A percentile compares a stretch with the other conserved stretches of the same genome.
These are phyloP conservation scores for Lasaia peninsularis DNA, from an alignment of 1,140 invertebrate species.

Conservation along the genomic window DNA sequence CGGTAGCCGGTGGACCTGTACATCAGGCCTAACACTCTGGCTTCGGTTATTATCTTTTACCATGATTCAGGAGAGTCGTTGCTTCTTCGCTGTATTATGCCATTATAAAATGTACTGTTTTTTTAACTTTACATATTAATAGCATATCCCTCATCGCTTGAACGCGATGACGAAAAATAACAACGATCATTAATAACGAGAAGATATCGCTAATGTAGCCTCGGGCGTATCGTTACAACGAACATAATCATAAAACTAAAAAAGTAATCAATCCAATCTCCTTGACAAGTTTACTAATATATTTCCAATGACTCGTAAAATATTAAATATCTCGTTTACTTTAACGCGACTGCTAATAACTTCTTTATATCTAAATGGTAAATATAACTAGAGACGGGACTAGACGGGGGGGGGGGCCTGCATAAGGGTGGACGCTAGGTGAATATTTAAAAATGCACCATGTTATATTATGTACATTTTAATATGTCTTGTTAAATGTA, in stretches of 20 bases:
- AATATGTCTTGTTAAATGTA: too few relatives aligned
- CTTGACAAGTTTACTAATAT: constrained; percentile 67
- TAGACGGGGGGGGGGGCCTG: too few relatives aligned
- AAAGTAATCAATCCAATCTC: constrained; percentile 74
- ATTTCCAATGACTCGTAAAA: constrained; percentile 72
- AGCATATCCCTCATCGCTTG: constrained; percentile 16
- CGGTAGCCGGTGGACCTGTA: too few relatives aligned
- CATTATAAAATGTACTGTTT: too few relatives aligned
- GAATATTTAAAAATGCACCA: too few relatives aligned
- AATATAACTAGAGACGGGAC: too few relatives aligned
- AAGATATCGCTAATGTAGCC: constrained; percentile 43
- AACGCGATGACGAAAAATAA: constrained; percentile 43
- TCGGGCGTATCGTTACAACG: constrained; percentile 44
- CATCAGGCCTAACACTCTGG: too few relatives aligned
- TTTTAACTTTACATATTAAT: constrained; percentile 21
- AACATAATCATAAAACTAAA: constrained; percentile 69
- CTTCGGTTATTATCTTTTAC: too few relatives aligned
- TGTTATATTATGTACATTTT: too few relatives aligned
- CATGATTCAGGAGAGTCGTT: too few relatives aligned
- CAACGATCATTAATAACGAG: constrained; percentile 47
- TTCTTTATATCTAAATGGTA: neutral
- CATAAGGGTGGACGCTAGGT: too few relatives aligned
- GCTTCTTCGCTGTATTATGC: too few relatives aligned
- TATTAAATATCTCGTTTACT: constrained; percentile 50
- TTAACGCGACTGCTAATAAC: constrained; percentile 17